Evolutionary conservation across 2,113 vertebrate genomes (phyloP), one percentile per base, ranked within the genome.

Genomic region (Nibea albiflora): DNA sequence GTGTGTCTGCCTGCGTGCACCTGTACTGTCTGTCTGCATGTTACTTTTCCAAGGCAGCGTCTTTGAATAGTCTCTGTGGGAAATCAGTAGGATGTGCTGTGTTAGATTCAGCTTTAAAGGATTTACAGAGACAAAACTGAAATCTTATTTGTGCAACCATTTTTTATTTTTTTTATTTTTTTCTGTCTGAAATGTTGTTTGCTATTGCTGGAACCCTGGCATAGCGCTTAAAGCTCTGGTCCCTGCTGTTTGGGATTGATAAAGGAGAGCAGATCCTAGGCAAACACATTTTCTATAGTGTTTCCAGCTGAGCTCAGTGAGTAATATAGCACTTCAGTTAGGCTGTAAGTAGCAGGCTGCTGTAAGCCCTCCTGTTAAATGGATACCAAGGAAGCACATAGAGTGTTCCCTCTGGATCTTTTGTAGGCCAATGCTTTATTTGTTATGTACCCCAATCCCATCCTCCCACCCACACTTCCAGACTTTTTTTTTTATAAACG

Each of bases 201-300:
- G 78, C 90, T 88, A 61, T 91, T 90, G 88, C 84, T 69, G 78
- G 78, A 89, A 79, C 82, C 82, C 79, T 88, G 90, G 89, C 90
- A 83, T 90, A 66, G 73, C 81, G 88, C 88, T 92, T 89, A 90
- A 88, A 92, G 91, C 91, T 77, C 66, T 79, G 77, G 86, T 88
- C 88, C 92, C 92, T 90, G 91, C 93, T 94, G 93, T 86, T 94
- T 82, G 85, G 91, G 89, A 91, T 94, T 93, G 92, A 94, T 94
- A 94, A 93, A 94, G 89, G 78, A 91, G 87, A 91, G 86, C 82
- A 92, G 90, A 92, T 92, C 85, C 86, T 84, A 89, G 84, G 90
- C 86, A 93, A 93, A 92, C 90, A 93, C 85, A 93, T 93, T 93
- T 93, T 93, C 89, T 91, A 93, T 92, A 90, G 91, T 85, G 85